Base-by-base conservation (phyloP, 2,113 vertebrate genomes). In the Hemiprocne comata region DNA sequence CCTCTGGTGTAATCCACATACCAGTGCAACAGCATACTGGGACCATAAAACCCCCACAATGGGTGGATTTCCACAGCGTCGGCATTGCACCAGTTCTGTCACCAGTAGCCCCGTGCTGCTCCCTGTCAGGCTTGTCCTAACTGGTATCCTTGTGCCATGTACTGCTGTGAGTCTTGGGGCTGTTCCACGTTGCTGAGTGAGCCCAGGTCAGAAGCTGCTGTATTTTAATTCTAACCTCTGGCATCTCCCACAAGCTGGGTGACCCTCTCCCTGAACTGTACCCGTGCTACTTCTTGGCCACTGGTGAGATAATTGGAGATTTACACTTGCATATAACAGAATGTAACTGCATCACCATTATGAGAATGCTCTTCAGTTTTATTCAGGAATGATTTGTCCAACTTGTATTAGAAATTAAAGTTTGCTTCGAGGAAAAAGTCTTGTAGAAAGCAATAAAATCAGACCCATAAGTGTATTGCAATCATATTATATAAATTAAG, bases 111-210 rank as follows among this genome's bases (percentile, higher is more conserved):
- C 21, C 1, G 2, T 54, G 26, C 46, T 40, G 31, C n/a, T 76
- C 46, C 31, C 25, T 85, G 21, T 16, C 17, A 65, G 34, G 29
- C 54, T 69, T 7, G 6, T 54, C 29, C 33, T 19, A 10, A 40
- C 50, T 36, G 13, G 16, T 17, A 5, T 51, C 65, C 23, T 46
- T 2, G 1, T 36, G 48, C 10, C n/a, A 11, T 0, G 1, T n/a
- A 7, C 21, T 89, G 60, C 76, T 89, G 48, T 3, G 42, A 51
- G 33, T 33, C 34, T 66, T 10, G 15, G 10, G 48, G 51, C 40
- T 54, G 28, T 40, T 80, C 34, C 1, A 1, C 7, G 0, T 53
- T 54, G 50, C 40, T 51, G 57, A 17, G 18, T 5, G 5, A 79
- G 17, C 34, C 42, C 10, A 29, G 54, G 29, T 34, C 36, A 82